Evolutionary conservation across 53 echinoderm and acorn worm species (phyloP).

Genomic region (Echinometra lucunter): DNA sequence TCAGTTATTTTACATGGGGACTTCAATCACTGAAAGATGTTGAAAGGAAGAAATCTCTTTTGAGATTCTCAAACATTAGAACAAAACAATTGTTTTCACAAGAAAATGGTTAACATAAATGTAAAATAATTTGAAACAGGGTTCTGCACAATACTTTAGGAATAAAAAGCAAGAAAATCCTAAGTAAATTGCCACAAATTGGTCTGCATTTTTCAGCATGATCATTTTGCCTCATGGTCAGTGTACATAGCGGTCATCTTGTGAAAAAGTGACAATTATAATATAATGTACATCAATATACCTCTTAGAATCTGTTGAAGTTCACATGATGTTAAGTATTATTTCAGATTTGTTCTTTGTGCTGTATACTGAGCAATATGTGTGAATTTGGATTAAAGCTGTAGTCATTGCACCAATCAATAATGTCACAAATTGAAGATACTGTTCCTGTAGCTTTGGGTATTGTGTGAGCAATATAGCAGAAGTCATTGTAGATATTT

Average conservation of each 20-base stretch:
- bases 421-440: background rate
- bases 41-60: background rate
- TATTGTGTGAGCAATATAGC: background rate
- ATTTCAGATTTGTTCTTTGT: background rate
- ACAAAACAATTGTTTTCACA: background rate
- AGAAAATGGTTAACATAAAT: background rate
- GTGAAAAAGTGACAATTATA: background rate
- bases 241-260: background rate
- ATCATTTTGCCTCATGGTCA: background rate
- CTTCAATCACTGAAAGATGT: background rate
- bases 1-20: background rate
- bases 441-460: background rate
- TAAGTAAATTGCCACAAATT: background rate
- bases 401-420: background rate
- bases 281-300: background rate
- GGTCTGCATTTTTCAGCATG: background rate
- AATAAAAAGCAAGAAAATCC: background rate
- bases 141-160: background rate
- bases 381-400: background rate
- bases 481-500: background rate
- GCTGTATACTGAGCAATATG: conserved; percentile 17
- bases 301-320: background rate
- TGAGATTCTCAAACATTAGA: background rate
- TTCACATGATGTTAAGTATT: background rate
- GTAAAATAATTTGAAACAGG: background rate